A percentile compares a stretch with the other conserved stretches of the same genome.
These are phyloP conservation scores for Amblyjoppa fuscipennis DNA, from an alignment of 2,888 invertebrate genomes.

Conservation along the genomic window DNA sequence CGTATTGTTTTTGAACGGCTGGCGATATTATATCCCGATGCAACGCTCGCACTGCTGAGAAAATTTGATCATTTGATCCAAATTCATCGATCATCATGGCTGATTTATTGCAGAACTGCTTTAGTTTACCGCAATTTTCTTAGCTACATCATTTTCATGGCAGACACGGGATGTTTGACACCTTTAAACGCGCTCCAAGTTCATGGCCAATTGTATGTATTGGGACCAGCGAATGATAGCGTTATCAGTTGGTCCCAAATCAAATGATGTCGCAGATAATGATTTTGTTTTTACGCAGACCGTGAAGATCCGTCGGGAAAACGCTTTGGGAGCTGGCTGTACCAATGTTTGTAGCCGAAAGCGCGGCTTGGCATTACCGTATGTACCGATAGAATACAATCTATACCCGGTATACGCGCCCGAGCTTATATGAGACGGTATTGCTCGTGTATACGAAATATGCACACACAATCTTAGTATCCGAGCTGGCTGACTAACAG, in stretches of 20 bases:
- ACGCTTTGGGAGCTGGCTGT: slow-evolving; percentile 61
- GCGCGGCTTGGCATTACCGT: slow-evolving; percentile 68
- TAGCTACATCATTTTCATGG: not conserved
- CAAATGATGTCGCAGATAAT: not conserved
- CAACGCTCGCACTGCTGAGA: not conserved
- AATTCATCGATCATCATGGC: slow-evolving; percentile 1
- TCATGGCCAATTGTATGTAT: not conserved
- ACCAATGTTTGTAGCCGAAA: slow-evolving; percentile 37
- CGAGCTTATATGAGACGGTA: slow-evolving; percentile 75
- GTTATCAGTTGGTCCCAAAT: not conserved
- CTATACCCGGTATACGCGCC: slow-evolving; percentile 67
- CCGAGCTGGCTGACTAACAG: slow-evolving; percentile 36
- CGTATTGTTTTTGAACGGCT: slow-evolving; percentile 45
- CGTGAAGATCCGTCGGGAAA: not conserved
- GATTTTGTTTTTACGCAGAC: not conserved
- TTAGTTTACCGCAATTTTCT: not conserved
- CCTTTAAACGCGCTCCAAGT: not conserved
- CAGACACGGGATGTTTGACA: not conserved
- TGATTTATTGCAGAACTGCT: not conserved
- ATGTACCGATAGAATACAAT: slow-evolving; percentile 80
- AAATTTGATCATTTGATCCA: slow-evolving; percentile 9
- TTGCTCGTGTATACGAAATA: slow-evolving; percentile 62
- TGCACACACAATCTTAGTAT: slow-evolving; percentile 50
- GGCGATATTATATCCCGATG: not conserved
- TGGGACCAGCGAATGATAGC: not conserved